These are phyloP conservation scores for Echeneis naucrates DNA, from an alignment of 2,797 vertebrate genomes.

Conservation along the genomic window DNA sequence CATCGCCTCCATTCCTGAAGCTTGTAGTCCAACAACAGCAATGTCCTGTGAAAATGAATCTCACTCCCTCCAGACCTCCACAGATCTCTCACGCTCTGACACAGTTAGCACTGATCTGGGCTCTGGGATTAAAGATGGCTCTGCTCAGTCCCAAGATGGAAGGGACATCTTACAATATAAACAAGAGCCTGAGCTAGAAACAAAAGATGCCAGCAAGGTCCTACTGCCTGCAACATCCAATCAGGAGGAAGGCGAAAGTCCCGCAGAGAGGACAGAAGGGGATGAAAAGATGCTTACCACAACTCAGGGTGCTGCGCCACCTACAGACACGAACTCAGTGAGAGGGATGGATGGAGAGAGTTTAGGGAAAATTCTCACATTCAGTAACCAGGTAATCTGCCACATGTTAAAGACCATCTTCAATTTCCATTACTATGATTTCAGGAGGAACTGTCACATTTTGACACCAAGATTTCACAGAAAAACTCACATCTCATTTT, in stretches of 20 bases:
- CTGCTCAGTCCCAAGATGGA: slow-evolving; percentile 10
- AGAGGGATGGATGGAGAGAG: slow-evolving; percentile 75
- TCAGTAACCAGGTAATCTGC: slow-evolving; percentile 86
- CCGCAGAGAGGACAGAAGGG: slow-evolving; percentile 15
- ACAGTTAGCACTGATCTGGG: slow-evolving; percentile 17
- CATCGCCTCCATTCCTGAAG: neutral
- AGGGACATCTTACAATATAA: neutral
- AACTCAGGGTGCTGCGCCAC: slow-evolving; percentile 30
- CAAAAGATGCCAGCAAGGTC: slow-evolving; percentile 17
- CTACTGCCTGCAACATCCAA: neutral
- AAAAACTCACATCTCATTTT: too few species aligned
- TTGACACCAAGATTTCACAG: too few species aligned
- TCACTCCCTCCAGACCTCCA: neutral
- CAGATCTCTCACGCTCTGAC: slow-evolving; percentile 18
- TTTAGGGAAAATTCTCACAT: slow-evolving; percentile 87
- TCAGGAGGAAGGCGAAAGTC: slow-evolving; percentile 27
- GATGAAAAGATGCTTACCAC: slow-evolving; percentile 40
- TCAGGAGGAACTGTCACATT: too few species aligned
- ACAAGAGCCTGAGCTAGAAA: slow-evolving; percentile 35
- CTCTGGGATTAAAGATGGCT: slow-evolving; percentile 18
- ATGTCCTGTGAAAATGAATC: slow-evolving; percentile 20
- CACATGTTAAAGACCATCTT: too few species aligned
- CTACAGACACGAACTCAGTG: slow-evolving; percentile 70
- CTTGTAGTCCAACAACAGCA: neutral
- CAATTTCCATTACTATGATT: too few species aligned